Evolutionary conservation across 1,140 invertebrate genomes (phyloP), one percentile per base, ranked within the genome.

Genomic region (Asbolus verrucosus): DNA sequence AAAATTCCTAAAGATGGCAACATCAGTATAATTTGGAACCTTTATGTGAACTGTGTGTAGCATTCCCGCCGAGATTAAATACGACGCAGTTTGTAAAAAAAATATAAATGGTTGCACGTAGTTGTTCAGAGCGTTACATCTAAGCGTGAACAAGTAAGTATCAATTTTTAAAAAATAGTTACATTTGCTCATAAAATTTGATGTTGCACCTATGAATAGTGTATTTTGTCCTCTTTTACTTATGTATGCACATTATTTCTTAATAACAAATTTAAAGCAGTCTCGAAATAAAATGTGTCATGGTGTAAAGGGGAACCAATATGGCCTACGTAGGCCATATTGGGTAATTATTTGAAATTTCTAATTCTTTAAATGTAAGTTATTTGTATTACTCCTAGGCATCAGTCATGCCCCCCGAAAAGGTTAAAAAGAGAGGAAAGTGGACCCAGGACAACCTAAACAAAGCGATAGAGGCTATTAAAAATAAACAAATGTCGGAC

Each of bases 401-500:
- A 36, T 3, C 33, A 36, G 33, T 3, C 6, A 36, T 36, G 33
- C 2, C 11, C 11, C n/a, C 33, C 11, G 6, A 6, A 11, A 36
- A 11, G 11, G 33, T n/a, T 4, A 36, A 36, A 36, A 6, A 36
- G 33, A 27, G 24, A 8, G 33, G 33, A 4, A 61, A 61, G 8
- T 61, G 54, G 54, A 30, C 54, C 9, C n/a, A 61, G 18, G 54
- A 30, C n/a, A 11, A 30, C n/a, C 24, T 24, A 6, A 11, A 61
- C 9, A 16, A 11, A 13, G 54, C 54, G 6, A 0, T 61, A 61
- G 24, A 24, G 18, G 54, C 54, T 6, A 30, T 61, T 14, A 24
- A 6, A 30, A 61, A 61, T 4, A 1, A 30, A 30, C 4, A 31
- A 30, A 19, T 24, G 9, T 31, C 68, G 5, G 33, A 36, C 11